These are phyloP conservation scores for Agelaius phoeniceus DNA, from an alignment of 2,113 vertebrate species.

Conservation along the genomic window DNA sequence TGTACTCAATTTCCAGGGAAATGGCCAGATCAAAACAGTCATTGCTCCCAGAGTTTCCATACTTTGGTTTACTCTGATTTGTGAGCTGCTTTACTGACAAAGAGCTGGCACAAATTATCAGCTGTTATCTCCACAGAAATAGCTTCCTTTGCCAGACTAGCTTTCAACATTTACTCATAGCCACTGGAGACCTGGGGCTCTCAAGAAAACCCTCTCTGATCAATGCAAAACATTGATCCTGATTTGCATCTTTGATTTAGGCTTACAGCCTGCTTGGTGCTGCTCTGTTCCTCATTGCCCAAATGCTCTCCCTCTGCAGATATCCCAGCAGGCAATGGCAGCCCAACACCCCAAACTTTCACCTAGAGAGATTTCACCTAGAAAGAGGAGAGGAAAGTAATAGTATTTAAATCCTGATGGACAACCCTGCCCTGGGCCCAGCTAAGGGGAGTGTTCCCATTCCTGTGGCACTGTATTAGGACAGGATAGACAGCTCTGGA, in stretches of 20 bases:
- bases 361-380: not conserved
- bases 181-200: not conserved
- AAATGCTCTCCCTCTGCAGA: not conserved
- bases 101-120: not conserved
- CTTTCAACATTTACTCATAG: not conserved
- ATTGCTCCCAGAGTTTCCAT: not conserved
- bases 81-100: not conserved
- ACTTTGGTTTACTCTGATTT: not conserved
- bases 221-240: not conserved
- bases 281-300: not conserved
- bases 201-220: not conserved
- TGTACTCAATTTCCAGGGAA: not conserved
- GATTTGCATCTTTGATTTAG: not conserved
- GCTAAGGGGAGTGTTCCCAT: not conserved
- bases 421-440: not conserved
- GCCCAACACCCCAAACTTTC: not conserved
- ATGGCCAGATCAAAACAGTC: not conserved
- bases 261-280: not conserved
- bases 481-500: not conserved
- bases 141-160: not conserved
- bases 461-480: not conserved
- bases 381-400: not conserved
- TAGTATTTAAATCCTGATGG: not conserved
- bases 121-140: not conserved
- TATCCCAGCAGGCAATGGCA: not conserved